Evolutionary conservation across 2,113 vertebrate species (phyloP).

Genomic region (Podiceps cristatus): DNA sequence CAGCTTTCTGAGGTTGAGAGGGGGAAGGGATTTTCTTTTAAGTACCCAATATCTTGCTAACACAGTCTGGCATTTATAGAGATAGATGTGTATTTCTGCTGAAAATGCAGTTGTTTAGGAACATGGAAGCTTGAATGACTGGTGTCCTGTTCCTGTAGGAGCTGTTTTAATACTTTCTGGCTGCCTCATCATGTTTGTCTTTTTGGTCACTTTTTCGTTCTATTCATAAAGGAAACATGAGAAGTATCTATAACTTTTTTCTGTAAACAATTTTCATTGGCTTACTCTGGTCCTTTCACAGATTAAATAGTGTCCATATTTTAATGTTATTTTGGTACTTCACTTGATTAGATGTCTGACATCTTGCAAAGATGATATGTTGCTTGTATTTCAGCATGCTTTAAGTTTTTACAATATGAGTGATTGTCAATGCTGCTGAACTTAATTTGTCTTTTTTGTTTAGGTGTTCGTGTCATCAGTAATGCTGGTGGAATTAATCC

Average conservation of each 20-base stretch:
- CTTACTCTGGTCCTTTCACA: not conserved
- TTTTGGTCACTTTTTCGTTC: not conserved
- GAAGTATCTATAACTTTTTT: not conserved
- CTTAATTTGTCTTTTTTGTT: not conserved
- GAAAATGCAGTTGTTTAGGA: not conserved
- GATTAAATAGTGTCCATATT: not conserved
- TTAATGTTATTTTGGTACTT: not conserved
- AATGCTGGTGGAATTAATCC: conserved; percentile 88
- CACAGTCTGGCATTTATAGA: not conserved
- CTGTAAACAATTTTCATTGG: not conserved
- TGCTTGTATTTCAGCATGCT: not conserved
- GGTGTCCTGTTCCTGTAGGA: not conserved
- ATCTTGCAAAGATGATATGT: not conserved
- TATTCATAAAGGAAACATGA: not conserved
- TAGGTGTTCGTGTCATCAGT: conserved; percentile 87
- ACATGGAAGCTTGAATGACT: not conserved
- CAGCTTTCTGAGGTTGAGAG: not conserved
- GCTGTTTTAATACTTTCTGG: not conserved
- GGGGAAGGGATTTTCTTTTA: not conserved
- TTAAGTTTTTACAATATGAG: not conserved
- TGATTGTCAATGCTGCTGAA: not conserved
- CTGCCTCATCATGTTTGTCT: not conserved
- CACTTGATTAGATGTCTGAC: not conserved
- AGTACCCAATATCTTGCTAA: not conserved
- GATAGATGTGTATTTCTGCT: not conserved